Percentiles rank a stretch among this genome's conserved stretches.
These are phyloP conservation scores for Scrobipalpa atriplicella DNA, from an alignment of 2,888 invertebrate genomes.

Conservation along the genomic window DNA sequence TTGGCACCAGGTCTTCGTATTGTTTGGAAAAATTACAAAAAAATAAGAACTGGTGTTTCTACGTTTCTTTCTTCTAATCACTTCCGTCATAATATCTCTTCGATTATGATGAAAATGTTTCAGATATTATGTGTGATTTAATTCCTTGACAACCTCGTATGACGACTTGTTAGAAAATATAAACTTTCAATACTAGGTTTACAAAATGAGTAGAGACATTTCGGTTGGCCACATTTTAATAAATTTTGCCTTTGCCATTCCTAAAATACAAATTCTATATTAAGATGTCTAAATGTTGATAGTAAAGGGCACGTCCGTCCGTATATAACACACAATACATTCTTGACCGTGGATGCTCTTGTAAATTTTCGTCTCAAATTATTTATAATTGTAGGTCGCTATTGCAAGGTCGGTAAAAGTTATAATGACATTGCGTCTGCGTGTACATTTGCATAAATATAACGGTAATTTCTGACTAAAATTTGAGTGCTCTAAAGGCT, in stretches of 20 bases:
- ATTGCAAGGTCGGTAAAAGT: constrained; percentile 12
- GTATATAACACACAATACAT: not conserved
- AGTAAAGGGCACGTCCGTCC: constrained; percentile 8
- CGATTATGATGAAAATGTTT: too few relatives aligned
- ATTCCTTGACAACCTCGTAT: too few relatives aligned
- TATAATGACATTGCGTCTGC: constrained; percentile 8
- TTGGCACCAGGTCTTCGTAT: not conserved
- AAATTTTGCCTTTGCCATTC: not conserved
- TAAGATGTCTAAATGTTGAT: constrained; percentile 9
- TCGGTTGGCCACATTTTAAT: not conserved
- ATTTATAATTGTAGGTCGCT: constrained; percentile 15
- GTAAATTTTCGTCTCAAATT: constrained; percentile 1
- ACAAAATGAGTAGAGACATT: too few relatives aligned
- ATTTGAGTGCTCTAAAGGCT: not conserved
- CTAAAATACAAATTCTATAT: constrained; percentile 5
- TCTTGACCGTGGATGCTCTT: constrained; percentile 1
- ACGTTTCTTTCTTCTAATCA: too few relatives aligned
- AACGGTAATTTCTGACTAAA: not conserved
- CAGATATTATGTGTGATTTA: too few relatives aligned
- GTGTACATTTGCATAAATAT: not conserved
- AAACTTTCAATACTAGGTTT: too few relatives aligned
- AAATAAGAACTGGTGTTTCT: too few relatives aligned
- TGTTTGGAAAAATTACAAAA: too few relatives aligned
- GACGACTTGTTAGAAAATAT: too few relatives aligned
- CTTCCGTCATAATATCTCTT: too few relatives aligned